These are phyloP conservation scores for Hyperoodon ampullatus DNA, from an alignment of 2,113 vertebrate genomes.

Conservation along the genomic window DNA sequence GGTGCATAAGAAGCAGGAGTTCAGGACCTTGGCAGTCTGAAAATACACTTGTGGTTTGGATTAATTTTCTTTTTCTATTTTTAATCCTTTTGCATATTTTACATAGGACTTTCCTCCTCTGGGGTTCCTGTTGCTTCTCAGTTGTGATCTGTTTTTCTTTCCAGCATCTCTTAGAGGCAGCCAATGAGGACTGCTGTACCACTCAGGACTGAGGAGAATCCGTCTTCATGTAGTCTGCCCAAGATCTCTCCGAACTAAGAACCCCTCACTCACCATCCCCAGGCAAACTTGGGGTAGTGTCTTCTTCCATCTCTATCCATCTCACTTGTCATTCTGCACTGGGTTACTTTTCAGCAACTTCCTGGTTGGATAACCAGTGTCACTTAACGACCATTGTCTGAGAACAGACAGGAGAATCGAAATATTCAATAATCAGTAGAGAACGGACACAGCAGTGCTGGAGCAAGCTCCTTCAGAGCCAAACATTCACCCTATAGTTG, in stretches of 20 bases:
- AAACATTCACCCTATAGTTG: neutral
- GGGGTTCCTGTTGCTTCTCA: neutral
- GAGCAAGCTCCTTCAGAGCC: neutral
- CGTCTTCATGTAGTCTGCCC: neutral
- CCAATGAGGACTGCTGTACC: neutral
- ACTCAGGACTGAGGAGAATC: neutral
- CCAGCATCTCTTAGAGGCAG: neutral
- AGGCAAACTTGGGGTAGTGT: neutral
- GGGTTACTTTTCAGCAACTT: neutral
- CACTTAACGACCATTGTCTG: neutral
- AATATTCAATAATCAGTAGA: neutral
- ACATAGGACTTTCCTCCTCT: slow-evolving; percentile 40
- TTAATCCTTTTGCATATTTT: slow-evolving; percentile 65
- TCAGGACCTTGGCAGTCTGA: slow-evolving; percentile 58
- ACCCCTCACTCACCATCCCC: neutral
- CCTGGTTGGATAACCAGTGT: neutral
- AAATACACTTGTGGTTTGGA: slow-evolving; percentile 65
- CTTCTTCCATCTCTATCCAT: neutral
- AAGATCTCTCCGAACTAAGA: neutral
- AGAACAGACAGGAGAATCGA: neutral
- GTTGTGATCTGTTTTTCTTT: neutral
- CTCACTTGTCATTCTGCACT: neutral
- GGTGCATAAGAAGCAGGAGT: slow-evolving; percentile 4
- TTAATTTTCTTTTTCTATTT: slow-evolving; percentile 71
- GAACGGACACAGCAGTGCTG: neutral